Conservation (phyloP, 2,113 vertebrate species). For the Puntigrus tetrazona region DNA sequence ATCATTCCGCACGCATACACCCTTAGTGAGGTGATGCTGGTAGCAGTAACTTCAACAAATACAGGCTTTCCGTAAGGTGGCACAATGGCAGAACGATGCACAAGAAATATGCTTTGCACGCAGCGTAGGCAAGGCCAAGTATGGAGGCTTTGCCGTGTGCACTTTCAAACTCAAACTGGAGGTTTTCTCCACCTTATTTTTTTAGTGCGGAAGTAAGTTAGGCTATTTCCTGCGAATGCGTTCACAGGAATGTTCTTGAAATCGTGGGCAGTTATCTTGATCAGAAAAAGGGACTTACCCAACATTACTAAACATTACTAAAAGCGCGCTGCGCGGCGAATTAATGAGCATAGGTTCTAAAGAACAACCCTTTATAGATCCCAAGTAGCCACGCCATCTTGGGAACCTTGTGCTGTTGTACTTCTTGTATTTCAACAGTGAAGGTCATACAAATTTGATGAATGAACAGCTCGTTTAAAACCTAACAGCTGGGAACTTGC, state of each 20-base stretch:
- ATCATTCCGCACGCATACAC: not conserved
- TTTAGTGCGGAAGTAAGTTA: not conserved
- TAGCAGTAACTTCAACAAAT: constrained; percentile 38
- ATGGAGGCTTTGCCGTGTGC: not conserved
- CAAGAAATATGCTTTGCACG: not conserved
- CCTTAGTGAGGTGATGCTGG: constrained; percentile 33
- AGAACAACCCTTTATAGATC: no score
- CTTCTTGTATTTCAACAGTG: no score
- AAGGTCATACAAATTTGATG: no score
- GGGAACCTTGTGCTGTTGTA: no score
- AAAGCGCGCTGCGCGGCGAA: no score
- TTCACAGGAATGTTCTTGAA: no score
- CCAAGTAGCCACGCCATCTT: no score
- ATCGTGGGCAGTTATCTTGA: not conserved
- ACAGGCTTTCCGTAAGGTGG: not conserved
- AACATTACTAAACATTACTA: not conserved
- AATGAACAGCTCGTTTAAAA: no score
- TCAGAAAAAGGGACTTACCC: not conserved
- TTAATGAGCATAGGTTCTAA: not conserved
- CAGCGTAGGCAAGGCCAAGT: not conserved
- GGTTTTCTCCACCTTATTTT: not conserved
- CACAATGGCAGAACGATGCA: not conserved
- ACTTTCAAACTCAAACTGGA: not conserved
- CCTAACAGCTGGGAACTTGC: no score
- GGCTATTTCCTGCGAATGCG: not conserved